Evolutionary conservation across 1,140 invertebrate species (phyloP).

Genomic region (Cydia strobilella): DNA sequence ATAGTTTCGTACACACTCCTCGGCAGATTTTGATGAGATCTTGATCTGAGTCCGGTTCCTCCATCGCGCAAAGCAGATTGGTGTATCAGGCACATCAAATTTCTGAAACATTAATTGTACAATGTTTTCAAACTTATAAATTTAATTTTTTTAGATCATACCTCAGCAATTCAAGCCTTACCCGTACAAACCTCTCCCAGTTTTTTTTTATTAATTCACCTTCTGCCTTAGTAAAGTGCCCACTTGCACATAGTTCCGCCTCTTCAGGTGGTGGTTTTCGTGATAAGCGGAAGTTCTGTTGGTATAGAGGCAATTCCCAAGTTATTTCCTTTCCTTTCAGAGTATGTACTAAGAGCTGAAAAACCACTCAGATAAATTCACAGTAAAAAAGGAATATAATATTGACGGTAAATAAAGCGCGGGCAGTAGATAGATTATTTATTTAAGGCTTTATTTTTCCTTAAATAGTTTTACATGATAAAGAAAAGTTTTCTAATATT

Average conservation of each 20-base stretch:
- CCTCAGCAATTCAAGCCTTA: not conserved
- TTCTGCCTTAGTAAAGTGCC: not conserved
- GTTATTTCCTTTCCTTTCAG: not conserved
- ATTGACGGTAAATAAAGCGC: not conserved
- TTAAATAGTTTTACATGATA: too few species aligned
- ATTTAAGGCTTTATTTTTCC: too few species aligned
- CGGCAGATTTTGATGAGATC: conserved; percentile 40
- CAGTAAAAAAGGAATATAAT: not conserved
- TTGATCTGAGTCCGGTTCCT: conserved; percentile 52
- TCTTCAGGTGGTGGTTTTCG: not conserved
- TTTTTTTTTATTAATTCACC: not conserved
- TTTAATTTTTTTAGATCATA: not conserved
- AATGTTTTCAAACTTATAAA: conserved; percentile 27
- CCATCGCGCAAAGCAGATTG: conserved; percentile 61
- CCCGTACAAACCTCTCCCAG: conserved; percentile 10
- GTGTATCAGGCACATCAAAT: conserved; percentile 57
- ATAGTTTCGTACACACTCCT: conserved; percentile 56
- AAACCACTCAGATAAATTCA: not conserved
- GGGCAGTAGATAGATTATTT: not conserved
- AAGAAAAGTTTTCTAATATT: too few species aligned
- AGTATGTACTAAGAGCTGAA: conserved; percentile 7
- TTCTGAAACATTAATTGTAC: conserved; percentile 34
- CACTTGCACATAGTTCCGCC: not conserved
- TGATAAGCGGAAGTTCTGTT: not conserved
- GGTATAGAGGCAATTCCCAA: not conserved